Evolutionary conservation across 2,797 vertebrate species (phyloP).

Genomic region (Propithecus deckenii): DNA sequence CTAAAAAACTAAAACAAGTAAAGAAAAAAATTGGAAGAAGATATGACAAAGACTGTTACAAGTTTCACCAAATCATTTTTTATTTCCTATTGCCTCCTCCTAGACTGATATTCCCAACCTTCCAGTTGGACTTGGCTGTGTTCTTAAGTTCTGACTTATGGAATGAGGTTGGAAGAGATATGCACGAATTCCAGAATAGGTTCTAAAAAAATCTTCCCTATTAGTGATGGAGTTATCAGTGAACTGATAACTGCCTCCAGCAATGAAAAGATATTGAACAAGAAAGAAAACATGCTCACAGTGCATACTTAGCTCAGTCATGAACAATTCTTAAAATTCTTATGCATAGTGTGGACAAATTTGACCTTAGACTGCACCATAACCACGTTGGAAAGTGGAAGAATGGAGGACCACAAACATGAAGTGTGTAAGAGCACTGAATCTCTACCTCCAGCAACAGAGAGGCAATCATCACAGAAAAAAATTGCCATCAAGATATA

Average conservation of each 20-base stretch:
- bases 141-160: background rate
- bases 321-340: background rate
- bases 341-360: background rate
- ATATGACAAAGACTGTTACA: background rate
- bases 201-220: background rate
- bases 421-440: background rate
- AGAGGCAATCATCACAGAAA: background rate
- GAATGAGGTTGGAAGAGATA: background rate
- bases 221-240: background rate
- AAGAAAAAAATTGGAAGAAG: background rate
- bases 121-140: background rate
- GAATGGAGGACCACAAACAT: background rate
- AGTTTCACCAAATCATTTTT: background rate
- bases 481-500: background rate
- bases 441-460: background rate
- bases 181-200: background rate
- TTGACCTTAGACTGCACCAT: background rate
- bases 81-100: background rate
- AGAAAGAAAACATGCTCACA: background rate
- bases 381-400: background rate
- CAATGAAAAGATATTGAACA: background rate
- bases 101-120: background rate
- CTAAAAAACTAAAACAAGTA: background rate
- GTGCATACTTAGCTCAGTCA: background rate
- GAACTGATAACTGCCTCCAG: background rate